Conservation (phyloP, 2,113 vertebrate genomes). For the Tautogolabrus adspersus region DNA sequence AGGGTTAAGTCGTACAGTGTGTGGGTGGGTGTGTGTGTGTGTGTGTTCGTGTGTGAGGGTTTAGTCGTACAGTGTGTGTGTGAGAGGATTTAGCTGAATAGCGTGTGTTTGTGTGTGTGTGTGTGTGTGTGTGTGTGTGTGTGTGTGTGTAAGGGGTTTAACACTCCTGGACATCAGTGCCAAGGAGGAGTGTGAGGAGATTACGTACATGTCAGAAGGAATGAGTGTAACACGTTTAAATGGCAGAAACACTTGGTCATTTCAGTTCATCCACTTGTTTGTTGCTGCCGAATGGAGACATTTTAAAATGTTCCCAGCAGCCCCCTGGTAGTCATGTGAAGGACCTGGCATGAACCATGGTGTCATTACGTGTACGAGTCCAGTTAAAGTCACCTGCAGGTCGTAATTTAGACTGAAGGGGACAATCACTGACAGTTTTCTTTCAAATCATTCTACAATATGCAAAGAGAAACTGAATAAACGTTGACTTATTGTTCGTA, state of each 20-base stretch:
- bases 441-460: too few relatives aligned
- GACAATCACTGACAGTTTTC: neutral
- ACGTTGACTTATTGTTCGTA: too few relatives aligned
- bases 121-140: too few relatives aligned
- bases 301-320: neutral
- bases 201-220: conserved; percentile 8
- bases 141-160: conserved; percentile 1
- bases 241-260: neutral
- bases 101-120: neutral
- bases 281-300: neutral
- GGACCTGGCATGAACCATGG: neutral
- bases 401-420: neutral
- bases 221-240: conserved; percentile 7
- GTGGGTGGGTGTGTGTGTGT: neutral
- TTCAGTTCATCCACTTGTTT: neutral
- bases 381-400: neutral
- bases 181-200: conserved; percentile 8
- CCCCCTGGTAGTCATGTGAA: too few relatives aligned
- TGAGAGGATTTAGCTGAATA: neutral
- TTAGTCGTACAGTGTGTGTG: neutral
- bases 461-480: too few relatives aligned
- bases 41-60: neutral
- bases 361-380: neutral
- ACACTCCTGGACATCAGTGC: neutral
- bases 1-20: neutral